phyloP scores from a whole-genome alignment of 2,113 vertebrate species.

The Saccopteryx leptura region DNA sequence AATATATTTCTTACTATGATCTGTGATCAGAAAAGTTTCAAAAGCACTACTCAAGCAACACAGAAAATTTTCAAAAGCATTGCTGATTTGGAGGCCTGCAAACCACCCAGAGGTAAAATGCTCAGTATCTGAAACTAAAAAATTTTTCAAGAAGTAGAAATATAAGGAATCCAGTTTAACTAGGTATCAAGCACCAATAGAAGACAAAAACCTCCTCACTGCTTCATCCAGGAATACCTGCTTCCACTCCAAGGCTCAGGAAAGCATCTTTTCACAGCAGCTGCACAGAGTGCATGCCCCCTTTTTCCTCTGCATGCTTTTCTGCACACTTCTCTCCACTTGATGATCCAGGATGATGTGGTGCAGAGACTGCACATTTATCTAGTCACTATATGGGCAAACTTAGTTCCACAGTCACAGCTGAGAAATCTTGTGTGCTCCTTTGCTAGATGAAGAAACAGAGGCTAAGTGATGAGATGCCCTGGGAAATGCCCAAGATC shows the following conservation, averaged over 20 bases:
- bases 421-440: neutral
- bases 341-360: neutral
- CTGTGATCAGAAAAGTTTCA: no score
- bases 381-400: neutral
- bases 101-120: constrained; percentile 43
- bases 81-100: neutral
- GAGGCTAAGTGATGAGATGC: neutral
- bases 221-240: neutral
- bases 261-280: neutral
- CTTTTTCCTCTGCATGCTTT: neutral
- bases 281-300: fast-evolving
- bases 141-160: constrained; percentile 60
- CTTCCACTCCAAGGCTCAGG: constrained; percentile 4
- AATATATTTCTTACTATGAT: constrained; percentile 10
- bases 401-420: neutral
- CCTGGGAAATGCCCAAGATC: neutral
- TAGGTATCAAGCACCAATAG: constrained; percentile 38
- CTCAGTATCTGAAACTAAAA: constrained; percentile 32
- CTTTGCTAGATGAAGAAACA: neutral
- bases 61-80: constrained; percentile 23
- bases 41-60: no score
- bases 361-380: neutral
- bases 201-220: constrained; percentile 67
- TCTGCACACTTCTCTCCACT: neutral
- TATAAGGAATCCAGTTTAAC: constrained; percentile 62